Percentiles rank a stretch among this genome's conserved stretches.
phyloP scores from a whole-genome alignment of 2,797 vertebrate species.

The Dermochelys coriacea region DNA sequence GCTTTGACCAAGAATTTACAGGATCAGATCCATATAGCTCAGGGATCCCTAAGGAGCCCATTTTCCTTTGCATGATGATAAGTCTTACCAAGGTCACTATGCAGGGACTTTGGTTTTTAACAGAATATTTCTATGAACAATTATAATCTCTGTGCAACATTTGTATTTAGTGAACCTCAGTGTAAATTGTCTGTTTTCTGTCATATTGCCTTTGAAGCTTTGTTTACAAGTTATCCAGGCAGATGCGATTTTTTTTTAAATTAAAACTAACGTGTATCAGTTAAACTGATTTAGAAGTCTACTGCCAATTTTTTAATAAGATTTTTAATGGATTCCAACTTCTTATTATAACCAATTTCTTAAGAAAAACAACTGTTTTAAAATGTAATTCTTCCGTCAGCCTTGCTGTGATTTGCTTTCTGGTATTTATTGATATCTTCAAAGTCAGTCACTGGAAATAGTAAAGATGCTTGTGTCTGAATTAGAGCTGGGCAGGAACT shows the following conservation, averaged over 20 bases:
- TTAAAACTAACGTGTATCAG: neutral
- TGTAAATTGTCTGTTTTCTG: neutral
- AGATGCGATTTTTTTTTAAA: neutral
- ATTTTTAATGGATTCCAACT: neutral
- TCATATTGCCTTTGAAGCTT: neutral
- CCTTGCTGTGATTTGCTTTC: neutral
- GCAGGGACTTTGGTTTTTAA: neutral
- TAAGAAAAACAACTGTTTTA: neutral
- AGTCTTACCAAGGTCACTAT: neutral
- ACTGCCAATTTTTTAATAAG: neutral
- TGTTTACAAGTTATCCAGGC: neutral
- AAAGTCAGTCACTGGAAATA: constrained; percentile 44
- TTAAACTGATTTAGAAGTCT: neutral
- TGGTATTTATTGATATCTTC: constrained; percentile 15
- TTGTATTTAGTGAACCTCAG: neutral
- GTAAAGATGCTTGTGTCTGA: constrained; percentile 62
- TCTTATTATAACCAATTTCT: neutral
- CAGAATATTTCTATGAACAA: neutral
- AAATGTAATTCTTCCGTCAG: neutral
- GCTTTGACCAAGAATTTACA: neutral
- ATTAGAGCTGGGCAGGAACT: constrained; percentile 22
- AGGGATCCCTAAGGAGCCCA: neutral
- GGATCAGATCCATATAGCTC: neutral
- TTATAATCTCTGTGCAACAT: neutral
- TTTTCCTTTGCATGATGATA: neutral